These are phyloP conservation scores for Abscondita cerata DNA, from an alignment of 2,888 invertebrate genomes.

Conservation along the genomic window DNA sequence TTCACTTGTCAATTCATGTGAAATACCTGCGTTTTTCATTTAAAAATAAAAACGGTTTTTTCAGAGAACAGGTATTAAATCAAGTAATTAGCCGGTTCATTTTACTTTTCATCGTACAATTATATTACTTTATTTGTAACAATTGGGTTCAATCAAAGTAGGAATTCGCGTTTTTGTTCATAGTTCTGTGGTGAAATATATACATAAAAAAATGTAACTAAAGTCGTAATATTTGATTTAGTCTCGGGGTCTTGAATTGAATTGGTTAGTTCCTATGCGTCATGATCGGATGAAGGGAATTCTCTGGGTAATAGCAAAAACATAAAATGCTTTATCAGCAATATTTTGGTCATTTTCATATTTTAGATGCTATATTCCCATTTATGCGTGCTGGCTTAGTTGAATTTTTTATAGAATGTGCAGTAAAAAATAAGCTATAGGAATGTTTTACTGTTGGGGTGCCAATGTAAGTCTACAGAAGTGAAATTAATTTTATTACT, in stretches of 20 bases:
- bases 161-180: too few species aligned
- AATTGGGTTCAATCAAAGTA: too few species aligned
- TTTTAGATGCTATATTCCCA: conserved; percentile 24
- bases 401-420: conserved; percentile 27
- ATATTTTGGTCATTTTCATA: conserved; percentile 36
- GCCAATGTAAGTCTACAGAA: conserved; percentile 21
- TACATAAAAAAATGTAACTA: neutral
- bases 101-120: too few species aligned
- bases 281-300: conserved; percentile 6
- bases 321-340: conserved; percentile 30
- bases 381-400: conserved; percentile 21
- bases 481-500: conserved; percentile 21
- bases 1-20: conserved; percentile 4
- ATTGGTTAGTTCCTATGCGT: conserved; percentile 16
- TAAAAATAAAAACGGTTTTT: neutral
- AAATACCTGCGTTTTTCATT: too few species aligned
- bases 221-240: conserved; percentile 18
- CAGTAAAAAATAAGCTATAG: conserved; percentile 29
- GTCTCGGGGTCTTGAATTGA: conserved; percentile 16
- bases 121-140: too few species aligned
- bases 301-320: conserved; percentile 24
- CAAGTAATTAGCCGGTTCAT: too few species aligned
- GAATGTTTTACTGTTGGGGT: conserved; percentile 14
- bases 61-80: too few species aligned
- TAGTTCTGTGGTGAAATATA: neutral